These are phyloP conservation scores for Thereva nobilitata DNA, from an alignment of 2,888 invertebrate species.

Conservation along the genomic window DNA sequence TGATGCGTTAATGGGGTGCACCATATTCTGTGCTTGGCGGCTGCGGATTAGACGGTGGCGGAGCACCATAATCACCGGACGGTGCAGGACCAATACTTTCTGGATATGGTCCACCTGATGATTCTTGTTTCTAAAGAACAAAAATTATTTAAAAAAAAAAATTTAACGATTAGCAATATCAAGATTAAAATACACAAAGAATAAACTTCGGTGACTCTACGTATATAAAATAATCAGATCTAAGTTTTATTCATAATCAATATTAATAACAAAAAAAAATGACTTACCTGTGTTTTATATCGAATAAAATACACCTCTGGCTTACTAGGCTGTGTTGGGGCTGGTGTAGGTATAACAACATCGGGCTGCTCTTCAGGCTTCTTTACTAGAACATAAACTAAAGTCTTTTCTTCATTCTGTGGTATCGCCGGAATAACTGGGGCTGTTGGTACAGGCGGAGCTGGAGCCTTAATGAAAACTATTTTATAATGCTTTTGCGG, in stretches of 20 bases:
- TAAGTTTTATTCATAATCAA: not conserved
- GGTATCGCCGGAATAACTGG: slow-evolving; percentile 66
- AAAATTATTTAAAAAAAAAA: not conserved
- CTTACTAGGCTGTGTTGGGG: slow-evolving; percentile 74
- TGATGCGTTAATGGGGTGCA: slow-evolving; percentile 47
- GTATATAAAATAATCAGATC: not conserved
- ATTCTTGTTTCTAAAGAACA: slow-evolving; percentile 51
- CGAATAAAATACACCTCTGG: slow-evolving; percentile 77
- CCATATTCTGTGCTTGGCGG: slow-evolving; percentile 57
- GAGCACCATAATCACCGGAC: slow-evolving; percentile 55
- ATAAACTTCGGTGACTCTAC: not conserved
- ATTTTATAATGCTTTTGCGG: slow-evolving; percentile 82
- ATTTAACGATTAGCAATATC: not conserved
- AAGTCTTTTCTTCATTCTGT: slow-evolving; percentile 74
- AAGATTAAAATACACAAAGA: not conserved
- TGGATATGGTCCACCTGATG: slow-evolving; percentile 53
- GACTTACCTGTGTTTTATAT: slow-evolving; percentile 68
- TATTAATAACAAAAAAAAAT: not conserved
- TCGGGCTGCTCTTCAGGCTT: slow-evolving; percentile 74
- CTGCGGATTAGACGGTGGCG: slow-evolving; percentile 51
- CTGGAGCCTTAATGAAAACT: slow-evolving; percentile 75
- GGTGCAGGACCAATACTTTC: slow-evolving; percentile 55
- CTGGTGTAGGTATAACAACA: slow-evolving; percentile 68
- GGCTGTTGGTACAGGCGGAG: slow-evolving; percentile 66
- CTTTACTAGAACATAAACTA: slow-evolving; percentile 75